A percentile compares a stretch with the other conserved stretches of the same genome.
These are phyloP conservation scores for Pangasius mekongensis DNA, from an alignment of 2,797 vertebrate species.

Conservation along the genomic window DNA sequence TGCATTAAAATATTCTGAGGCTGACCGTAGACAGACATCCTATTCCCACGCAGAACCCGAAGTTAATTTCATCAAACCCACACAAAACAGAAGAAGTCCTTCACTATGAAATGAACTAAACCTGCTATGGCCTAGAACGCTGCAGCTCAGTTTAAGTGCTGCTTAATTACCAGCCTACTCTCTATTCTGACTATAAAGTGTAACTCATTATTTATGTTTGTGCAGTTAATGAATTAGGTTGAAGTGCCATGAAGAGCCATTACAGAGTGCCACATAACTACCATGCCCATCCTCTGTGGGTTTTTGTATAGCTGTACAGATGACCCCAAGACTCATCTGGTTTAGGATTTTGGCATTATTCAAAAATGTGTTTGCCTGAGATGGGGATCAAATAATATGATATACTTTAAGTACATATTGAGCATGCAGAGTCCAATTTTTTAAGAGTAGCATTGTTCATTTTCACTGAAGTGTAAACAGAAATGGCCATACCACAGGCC, in stretches of 20 bases:
- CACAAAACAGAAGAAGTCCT: not conserved
- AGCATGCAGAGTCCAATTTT: not conserved
- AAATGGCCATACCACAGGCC: not conserved
- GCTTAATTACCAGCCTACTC: slow-evolving; percentile 2
- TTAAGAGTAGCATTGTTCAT: not conserved
- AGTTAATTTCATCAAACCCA: not conserved
- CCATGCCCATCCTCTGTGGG: no score
- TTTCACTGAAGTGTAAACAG: not conserved
- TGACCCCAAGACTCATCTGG: not conserved
- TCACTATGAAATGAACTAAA: not conserved
- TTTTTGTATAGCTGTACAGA: not conserved
- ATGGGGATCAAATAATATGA: not conserved
- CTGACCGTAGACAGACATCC: not conserved
- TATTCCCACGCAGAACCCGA: not conserved
- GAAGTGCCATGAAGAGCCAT: not conserved
- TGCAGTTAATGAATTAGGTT: not conserved
- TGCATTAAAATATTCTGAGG: no score
- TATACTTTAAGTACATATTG: not conserved
- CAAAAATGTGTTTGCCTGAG: not conserved
- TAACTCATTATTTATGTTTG: slow-evolving; percentile 10
- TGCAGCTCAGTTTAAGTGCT: not conserved
- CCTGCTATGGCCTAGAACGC: not conserved
- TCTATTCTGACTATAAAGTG: not conserved
- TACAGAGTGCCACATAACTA: not conserved
- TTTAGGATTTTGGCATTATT: not conserved